Conservation (phyloP, 2,888 invertebrate genomes). For the Augochlorella aurata region DNA sequence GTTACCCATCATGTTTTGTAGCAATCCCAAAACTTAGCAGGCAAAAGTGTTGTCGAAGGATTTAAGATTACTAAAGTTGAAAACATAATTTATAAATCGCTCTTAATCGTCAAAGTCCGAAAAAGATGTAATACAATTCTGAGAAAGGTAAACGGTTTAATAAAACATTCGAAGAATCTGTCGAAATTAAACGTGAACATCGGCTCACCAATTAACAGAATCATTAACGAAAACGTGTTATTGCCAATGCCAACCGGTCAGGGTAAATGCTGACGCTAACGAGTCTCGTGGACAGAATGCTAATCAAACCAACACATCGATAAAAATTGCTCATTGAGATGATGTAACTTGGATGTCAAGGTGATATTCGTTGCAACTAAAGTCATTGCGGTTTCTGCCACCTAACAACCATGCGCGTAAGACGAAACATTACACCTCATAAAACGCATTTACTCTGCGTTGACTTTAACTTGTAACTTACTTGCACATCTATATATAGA, state of each 20-base stretch:
- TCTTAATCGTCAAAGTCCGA: too few relatives aligned
- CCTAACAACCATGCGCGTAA: constrained; percentile 28
- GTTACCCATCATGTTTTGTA: too few relatives aligned
- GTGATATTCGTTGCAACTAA: constrained; percentile 52
- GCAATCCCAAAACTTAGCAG: too few relatives aligned
- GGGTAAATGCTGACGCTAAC: constrained; percentile 18
- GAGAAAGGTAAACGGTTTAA: too few relatives aligned
- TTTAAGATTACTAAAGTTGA: too few relatives aligned
- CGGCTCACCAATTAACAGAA: not conserved
- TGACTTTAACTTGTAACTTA: constrained; percentile 4
- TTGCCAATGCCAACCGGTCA: constrained; percentile 31
- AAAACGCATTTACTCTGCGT: not conserved
- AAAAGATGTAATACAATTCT: too few relatives aligned
- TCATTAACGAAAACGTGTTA: constrained; percentile 29
- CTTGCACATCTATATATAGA: not conserved
- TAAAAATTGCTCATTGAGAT: constrained; percentile 56
- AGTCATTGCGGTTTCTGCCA: constrained; percentile 48
- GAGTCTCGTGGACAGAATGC: constrained; percentile 29
- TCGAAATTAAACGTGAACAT: not conserved
- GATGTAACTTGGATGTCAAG: constrained; percentile 64
- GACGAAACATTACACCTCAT: constrained; percentile 19
- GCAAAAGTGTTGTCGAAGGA: too few relatives aligned
- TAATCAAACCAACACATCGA: constrained; percentile 43
- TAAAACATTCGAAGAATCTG: not conserved
- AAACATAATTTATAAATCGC: too few relatives aligned